phyloP scores from a whole-genome alignment of 1,140 invertebrate species.

The Diachasma alloeum region DNA sequence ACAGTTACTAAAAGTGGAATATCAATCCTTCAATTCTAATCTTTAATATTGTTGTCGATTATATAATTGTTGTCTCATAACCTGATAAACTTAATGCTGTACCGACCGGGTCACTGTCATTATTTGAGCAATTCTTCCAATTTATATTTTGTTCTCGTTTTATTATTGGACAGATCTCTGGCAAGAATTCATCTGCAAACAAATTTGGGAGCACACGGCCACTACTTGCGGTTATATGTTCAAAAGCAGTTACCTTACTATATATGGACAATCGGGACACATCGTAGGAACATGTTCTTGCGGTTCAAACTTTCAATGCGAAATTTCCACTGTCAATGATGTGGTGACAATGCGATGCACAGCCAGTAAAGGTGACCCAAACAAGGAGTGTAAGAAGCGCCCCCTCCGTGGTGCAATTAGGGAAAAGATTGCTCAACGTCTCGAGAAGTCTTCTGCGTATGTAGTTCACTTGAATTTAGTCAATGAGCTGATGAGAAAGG shows the following conservation, averaged over 20 bases:
- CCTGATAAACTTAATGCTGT: too few species aligned
- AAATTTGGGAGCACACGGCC: not conserved
- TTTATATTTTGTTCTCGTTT: not conserved
- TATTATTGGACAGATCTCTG: not conserved
- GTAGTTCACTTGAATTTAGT: not conserved
- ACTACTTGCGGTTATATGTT: slow-evolving; percentile 6
- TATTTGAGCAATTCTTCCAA: not conserved
- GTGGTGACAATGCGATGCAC: not conserved
- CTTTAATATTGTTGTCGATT: too few species aligned
- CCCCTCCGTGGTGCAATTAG: slow-evolving; percentile 11
- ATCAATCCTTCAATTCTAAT: too few species aligned
- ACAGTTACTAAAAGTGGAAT: too few species aligned
- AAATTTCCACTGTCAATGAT: not conserved
- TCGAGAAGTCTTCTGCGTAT: slow-evolving; percentile 6
- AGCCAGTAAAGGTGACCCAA: not conserved
- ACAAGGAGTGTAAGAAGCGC: slow-evolving; percentile 21
- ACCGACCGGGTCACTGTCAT: not conserved
- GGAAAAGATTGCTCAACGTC: slow-evolving; percentile 3
- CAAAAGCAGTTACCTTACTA: not conserved
- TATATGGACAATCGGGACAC: not conserved
- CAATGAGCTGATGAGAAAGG: slow-evolving; percentile 4
- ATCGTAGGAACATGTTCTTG: not conserved
- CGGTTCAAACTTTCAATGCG: not conserved
- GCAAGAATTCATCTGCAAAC: not conserved
- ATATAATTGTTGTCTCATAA: too few species aligned